These are phyloP conservation scores for Chironomus tepperi DNA, from an alignment of 1,140 invertebrate genomes.

Conservation along the genomic window DNA sequence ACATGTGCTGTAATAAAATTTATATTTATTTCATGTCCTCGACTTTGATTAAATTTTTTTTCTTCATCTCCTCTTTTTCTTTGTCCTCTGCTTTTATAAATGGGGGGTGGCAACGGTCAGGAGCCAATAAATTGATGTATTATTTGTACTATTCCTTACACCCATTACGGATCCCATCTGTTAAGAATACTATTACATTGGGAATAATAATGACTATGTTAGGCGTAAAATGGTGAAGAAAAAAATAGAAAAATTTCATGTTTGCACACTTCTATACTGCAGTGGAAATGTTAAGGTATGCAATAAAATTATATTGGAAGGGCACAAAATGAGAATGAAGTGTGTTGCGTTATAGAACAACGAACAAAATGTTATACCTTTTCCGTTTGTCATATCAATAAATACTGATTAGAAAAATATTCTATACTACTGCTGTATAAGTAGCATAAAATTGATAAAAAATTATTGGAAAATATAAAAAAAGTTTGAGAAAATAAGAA, in stretches of 20 bases:
- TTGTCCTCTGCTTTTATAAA: background rate
- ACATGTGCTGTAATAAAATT: background rate
- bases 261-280: background rate
- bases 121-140: conserved; percentile 8
- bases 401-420: no score
- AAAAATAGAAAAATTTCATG: no score
- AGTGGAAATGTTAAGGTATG: background rate
- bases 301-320: conserved; percentile 6
- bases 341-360: background rate
- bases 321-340: background rate
- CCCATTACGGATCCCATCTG: background rate
- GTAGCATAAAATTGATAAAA: no score
- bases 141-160: background rate
- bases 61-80: background rate
- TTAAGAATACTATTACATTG: background rate
- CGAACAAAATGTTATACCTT: background rate
- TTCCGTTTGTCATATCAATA: background rate
- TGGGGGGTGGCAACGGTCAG: background rate
- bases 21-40: background rate
- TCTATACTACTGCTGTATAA: no score
- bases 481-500: no score
- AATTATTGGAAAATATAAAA: no score
- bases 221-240: background rate
- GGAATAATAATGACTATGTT: background rate
- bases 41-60: conserved; percentile 15